phyloP scores from a whole-genome alignment of 2,888 invertebrate genomes.

The Melanchra persicariae region DNA sequence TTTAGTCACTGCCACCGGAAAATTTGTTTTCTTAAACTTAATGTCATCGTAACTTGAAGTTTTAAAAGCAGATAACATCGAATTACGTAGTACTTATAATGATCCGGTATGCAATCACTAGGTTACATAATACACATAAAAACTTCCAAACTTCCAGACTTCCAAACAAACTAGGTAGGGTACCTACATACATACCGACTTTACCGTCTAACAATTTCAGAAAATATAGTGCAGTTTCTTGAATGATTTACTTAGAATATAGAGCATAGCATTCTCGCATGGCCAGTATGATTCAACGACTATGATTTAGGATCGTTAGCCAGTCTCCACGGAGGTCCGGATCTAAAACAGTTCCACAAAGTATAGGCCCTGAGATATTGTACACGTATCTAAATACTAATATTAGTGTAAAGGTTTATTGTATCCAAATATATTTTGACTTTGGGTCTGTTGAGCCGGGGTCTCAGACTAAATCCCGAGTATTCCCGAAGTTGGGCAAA shows the following conservation, averaged over 20 bases:
- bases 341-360: conserved; percentile 48
- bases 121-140: neutral
- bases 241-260: conserved; percentile 43
- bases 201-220: conserved; percentile 1
- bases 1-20: neutral
- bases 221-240: conserved; percentile 2
- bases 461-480: no score
- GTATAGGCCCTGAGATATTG: conserved; percentile 34
- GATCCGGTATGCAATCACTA: no score
- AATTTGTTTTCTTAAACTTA: neutral
- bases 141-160: neutral
- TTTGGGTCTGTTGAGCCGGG: neutral
- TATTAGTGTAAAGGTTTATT: conserved; percentile 17
- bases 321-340: conserved; percentile 53
- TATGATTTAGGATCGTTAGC: conserved; percentile 65
- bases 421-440: conserved; percentile 8
- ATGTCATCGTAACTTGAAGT: no score
- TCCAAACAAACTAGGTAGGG: no score
- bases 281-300: conserved; percentile 54
- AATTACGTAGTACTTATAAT: no score
- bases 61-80: no score
- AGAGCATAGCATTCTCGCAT: conserved; percentile 45
- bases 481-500: neutral
- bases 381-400: conserved; percentile 25
- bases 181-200: neutral